Evolutionary conservation across 2,113 vertebrate genomes (phyloP).

Genomic region (Butastur rufipennis): DNA sequence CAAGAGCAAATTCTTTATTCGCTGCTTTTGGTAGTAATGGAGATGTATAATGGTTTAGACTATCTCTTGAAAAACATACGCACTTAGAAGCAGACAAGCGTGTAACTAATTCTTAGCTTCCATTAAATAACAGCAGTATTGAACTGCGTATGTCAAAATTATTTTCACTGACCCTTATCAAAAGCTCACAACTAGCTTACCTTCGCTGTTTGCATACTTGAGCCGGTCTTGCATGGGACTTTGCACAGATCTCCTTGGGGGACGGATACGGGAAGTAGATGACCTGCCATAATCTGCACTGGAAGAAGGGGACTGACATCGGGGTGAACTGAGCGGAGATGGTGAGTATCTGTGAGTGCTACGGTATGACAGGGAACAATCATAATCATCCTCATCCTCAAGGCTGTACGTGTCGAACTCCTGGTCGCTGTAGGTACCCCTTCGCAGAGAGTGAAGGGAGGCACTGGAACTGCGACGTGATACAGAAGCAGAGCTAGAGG

Average conservation of each 20-base stretch:
- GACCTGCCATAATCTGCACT: constrained; percentile 66
- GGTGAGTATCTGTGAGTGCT: constrained; percentile 80
- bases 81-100: rapidly evolving
- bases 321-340: constrained; percentile 84
- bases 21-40: background rate
- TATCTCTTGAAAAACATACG: rapidly evolving
- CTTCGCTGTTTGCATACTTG: constrained; percentile 83
- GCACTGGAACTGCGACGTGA: constrained; percentile 87
- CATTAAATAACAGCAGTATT: background rate
- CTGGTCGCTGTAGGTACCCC: constrained; percentile 90
- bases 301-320: constrained; percentile 84
- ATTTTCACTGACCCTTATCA: rapidly evolving
- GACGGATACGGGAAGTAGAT: constrained; percentile 68
- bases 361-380: constrained; percentile 77
- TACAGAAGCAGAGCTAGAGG: constrained; percentile 84
- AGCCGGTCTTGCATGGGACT: constrained; percentile 80
- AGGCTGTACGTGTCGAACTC: constrained; percentile 88
- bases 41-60: rapidly evolving
- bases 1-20: background rate
- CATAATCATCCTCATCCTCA: constrained; percentile 84
- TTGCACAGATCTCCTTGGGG: constrained; percentile 79
- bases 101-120: background rate
- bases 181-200: constrained; percentile 43
- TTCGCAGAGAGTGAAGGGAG: constrained; percentile 85
- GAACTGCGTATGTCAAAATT: rapidly evolving